These are phyloP conservation scores for Myotis pilosus DNA, from an alignment of 2,797 vertebrate species.

Conservation along the genomic window DNA sequence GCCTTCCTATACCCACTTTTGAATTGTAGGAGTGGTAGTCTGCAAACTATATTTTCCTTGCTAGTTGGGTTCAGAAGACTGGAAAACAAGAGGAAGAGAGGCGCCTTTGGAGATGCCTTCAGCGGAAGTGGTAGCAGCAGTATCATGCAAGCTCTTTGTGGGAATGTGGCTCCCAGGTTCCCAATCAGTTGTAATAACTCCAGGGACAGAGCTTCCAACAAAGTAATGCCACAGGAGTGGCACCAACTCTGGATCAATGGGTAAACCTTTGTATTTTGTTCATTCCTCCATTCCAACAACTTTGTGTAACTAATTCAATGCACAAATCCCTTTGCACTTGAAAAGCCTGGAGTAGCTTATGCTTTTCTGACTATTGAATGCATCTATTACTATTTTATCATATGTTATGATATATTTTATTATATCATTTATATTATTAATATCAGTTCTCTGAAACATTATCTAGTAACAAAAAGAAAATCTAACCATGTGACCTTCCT, in stretches of 20 bases:
- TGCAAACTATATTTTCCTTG: background rate
- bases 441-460: background rate
- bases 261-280: background rate
- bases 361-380: background rate
- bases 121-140: background rate
- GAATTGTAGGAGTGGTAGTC: background rate
- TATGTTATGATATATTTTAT: background rate
- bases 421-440: background rate
- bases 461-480: background rate
- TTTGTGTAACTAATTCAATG: background rate
- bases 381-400: background rate
- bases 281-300: background rate
- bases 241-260: background rate
- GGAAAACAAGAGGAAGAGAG: background rate
- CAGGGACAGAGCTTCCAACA: background rate
- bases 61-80: background rate
- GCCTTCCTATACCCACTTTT: background rate
- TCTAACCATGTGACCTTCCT: background rate
- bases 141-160: fast-evolving
- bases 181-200: background rate
- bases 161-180: too few species aligned
- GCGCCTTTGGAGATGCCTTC: background rate
- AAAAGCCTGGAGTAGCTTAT: background rate
- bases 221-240: background rate
- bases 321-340: background rate